Evolutionary conservation across 2,113 vertebrate genomes (phyloP).

Genomic region (Cyanistes caeruleus): DNA sequence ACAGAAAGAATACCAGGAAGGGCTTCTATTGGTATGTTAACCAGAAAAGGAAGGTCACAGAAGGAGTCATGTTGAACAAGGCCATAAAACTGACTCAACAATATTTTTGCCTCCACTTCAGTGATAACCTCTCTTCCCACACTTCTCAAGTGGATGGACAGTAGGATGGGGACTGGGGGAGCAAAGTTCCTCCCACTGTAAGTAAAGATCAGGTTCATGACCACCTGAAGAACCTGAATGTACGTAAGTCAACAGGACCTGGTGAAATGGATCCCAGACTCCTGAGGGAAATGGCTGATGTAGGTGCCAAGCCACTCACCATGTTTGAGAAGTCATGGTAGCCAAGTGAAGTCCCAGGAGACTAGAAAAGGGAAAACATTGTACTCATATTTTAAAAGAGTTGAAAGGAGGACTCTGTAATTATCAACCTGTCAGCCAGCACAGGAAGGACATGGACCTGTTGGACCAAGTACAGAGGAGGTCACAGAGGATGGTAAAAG

Average conservation of each 20-base stretch:
- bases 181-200: background rate
- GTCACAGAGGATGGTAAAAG: background rate
- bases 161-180: background rate
- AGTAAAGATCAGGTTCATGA: background rate
- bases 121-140: background rate
- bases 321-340: background rate
- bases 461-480: background rate
- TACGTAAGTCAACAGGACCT: fast-evolving
- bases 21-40: background rate
- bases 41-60: background rate
- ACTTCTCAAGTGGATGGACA: background rate
- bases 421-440: background rate
- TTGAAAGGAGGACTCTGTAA: background rate
- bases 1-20: background rate
- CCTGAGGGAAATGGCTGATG: background rate
- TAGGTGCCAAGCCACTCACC: background rate
- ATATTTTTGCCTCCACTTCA: background rate
- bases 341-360: background rate
- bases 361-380: background rate
- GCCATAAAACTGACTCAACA: background rate
- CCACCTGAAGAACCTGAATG: background rate
- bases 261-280: fast-evolving
- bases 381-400: background rate
- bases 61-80: background rate
- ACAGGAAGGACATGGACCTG: background rate